These are phyloP conservation scores for Drosophila bunnanda DNA, from an alignment of 2,888 invertebrate genomes.

Conservation along the genomic window DNA sequence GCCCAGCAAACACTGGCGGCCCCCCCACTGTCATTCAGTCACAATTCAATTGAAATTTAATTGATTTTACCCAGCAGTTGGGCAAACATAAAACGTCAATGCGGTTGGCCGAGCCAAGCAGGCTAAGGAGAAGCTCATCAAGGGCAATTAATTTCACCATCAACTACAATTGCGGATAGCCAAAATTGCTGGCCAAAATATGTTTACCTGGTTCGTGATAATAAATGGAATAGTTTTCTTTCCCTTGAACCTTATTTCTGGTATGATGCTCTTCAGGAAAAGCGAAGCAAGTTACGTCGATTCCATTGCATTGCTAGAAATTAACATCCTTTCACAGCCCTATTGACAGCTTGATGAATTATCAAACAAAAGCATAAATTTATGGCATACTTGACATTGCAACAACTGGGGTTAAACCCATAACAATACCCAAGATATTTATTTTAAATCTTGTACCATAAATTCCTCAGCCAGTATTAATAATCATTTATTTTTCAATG, in stretches of 20 bases:
- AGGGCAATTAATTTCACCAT: conserved; percentile 25
- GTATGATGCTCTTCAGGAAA: neutral
- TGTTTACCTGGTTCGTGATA: neutral
- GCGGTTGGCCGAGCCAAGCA: conserved; percentile 25
- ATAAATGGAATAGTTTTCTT: too few relatives aligned
- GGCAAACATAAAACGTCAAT: conserved; percentile 49
- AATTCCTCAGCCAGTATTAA: neutral
- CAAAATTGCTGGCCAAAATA: neutral
- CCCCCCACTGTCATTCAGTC: conserved; percentile 8
- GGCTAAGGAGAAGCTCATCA: conserved; percentile 20
- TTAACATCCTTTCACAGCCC: neutral
- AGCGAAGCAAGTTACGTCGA: too few relatives aligned
- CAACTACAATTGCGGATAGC: neutral
- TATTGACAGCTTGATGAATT: neutral
- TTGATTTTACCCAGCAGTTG: conserved; percentile 60
- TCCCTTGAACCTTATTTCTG: too few relatives aligned
- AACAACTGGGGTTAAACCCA: neutral
- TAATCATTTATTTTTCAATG: conserved; percentile 12
- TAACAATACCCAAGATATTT: conserved; percentile 4
- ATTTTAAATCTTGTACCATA: neutral
- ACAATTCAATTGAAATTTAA: conserved; percentile 68
- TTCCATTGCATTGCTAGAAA: neutral
- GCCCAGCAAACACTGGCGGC: conserved; percentile 6
- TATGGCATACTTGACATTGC: neutral
- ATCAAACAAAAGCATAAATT: conserved; percentile 2